Evolutionary conservation across 1,140 invertebrate genomes (phyloP), one percentile per base, ranked within the genome.

Genomic region (Aricia agestis): DNA sequence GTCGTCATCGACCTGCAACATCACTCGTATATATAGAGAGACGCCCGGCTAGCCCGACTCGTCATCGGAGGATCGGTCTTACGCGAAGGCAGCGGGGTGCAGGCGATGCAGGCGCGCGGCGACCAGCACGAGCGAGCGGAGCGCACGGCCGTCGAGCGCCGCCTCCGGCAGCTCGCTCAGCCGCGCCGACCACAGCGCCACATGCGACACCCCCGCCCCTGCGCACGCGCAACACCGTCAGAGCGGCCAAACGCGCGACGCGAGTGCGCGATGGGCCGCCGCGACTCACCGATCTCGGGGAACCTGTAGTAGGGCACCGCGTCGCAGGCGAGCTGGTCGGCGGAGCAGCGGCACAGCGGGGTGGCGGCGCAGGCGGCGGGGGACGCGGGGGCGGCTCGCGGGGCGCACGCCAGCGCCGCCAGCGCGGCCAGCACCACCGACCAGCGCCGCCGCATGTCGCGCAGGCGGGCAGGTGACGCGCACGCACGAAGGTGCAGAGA

Each of bases 1-100:
- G 92, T 86, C 42, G 85, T 82, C 90, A 94, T 92, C 9, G 93
- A 92, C 77, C 94, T 94, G 86, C 41, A 86, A 59, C 15, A 59
- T 4, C 58, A 18, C 58, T 17, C 7, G n/a, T 18, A 2, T 59
- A 59, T 59, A 7, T 58, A 10, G 45, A 2, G 45, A 52, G 45
- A 1, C 15, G 15, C 45, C 10, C 52, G 1, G 52, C 5, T 17
- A 5, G 52, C 52, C n/a, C 52, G n/a, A 58, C 10, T 15, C 52
- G 52, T 42, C 5, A 36, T 7, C 17, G 6, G 13, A 67, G 11
- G 7, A 3, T 59, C 18, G 66, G 76, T 76, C 76, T 25, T 52
- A 85, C 83, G 77, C 67, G 32, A 85, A 71, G 10, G 82, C 76
- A 13, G 66, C 45, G 18, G 78, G 31, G 31, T 84, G 79, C 57